These are phyloP conservation scores for Phocides pigmalion DNA, from an alignment of 1,140 invertebrate genomes.

Conservation along the genomic window DNA sequence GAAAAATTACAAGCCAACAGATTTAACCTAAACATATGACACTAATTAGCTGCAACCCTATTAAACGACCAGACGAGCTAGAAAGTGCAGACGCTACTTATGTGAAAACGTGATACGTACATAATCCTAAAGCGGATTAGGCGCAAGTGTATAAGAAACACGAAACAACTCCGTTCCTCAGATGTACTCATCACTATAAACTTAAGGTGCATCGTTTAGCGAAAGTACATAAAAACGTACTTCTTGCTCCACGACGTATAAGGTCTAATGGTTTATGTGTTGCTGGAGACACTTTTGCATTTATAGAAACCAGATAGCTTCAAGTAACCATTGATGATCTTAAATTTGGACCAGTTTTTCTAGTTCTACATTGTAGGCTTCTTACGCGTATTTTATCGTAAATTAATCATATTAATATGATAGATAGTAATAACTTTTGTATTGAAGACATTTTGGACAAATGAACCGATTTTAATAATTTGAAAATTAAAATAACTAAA, in stretches of 20 bases:
- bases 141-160: constrained; percentile 14
- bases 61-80: constrained; percentile 11
- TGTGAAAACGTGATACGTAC: neutral
- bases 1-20: too few species aligned
- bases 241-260: constrained; percentile 6
- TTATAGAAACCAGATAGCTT: constrained; percentile 1
- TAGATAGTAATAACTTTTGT: neutral
- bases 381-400: neutral
- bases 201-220: constrained; percentile 5
- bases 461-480: neutral
- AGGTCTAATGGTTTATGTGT: constrained; percentile 4
- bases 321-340: neutral
- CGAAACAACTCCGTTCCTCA: neutral
- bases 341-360: neutral
- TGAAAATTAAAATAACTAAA: neutral
- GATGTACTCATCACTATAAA: neutral
- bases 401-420: neutral
- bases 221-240: constrained; percentile 11
- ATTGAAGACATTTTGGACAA: too few species aligned
- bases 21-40: neutral
- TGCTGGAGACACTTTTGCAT: neutral
- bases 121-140: neutral
- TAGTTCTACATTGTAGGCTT: neutral
- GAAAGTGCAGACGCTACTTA: constrained; percentile 23
- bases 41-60: constrained; percentile 10